A percentile compares a stretch with the other conserved stretches of the same genome.
Evolutionary conservation across 2,113 vertebrate species (phyloP).

Genomic region (Pseudorasbora parva): DNA sequence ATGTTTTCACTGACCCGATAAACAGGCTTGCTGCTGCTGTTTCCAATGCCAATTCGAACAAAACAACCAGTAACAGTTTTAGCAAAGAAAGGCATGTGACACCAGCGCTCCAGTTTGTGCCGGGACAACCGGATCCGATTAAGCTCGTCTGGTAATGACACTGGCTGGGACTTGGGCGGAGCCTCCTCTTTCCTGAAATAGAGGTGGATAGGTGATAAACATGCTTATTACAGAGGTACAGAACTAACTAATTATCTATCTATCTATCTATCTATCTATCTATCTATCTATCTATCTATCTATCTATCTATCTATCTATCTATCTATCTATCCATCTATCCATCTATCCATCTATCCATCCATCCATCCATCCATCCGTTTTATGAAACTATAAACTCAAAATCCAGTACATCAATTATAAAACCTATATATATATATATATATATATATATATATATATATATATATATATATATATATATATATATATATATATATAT

Average conservation of each 20-base stretch:
- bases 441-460: no score
- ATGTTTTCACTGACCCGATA: slow-evolving; percentile 81
- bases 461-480: no score
- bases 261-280: no score
- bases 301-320: no score
- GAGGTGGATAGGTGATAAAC: background rate
- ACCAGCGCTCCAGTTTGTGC: slow-evolving; percentile 98
- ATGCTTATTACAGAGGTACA: background rate
- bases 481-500: no score
- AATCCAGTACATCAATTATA: no score
- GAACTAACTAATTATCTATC: no score
- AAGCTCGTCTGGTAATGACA: slow-evolving; percentile 93
- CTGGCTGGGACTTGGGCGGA: slow-evolving; percentile 94
- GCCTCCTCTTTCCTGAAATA: slow-evolving; percentile 88
- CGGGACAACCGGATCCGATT: slow-evolving; percentile 93
- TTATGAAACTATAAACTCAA: background rate
- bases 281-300: no score
- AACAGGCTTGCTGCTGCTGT: slow-evolving; percentile 98
- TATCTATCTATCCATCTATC: no score
- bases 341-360: no score
- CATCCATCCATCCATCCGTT: background rate
- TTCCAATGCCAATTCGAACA: slow-evolving; percentile 96
- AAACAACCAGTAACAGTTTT: slow-evolving; percentile 98
- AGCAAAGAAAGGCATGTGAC: slow-evolving; percentile 98
- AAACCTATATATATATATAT: no score